Conservation (phyloP, 2,797 vertebrate species). For the Pampus argenteus region DNA sequence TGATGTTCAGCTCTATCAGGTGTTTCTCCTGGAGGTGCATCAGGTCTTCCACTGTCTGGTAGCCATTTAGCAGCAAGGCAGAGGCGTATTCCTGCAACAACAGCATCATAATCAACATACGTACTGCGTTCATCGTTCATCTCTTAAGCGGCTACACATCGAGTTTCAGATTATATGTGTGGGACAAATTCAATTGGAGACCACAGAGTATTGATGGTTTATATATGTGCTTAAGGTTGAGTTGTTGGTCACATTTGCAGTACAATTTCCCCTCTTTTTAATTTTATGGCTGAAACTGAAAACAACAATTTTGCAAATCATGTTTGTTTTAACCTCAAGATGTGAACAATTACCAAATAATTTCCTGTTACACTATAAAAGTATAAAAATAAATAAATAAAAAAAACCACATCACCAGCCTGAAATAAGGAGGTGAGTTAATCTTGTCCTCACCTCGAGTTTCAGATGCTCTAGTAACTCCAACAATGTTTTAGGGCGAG, state of each 20-base stretch:
- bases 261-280: neutral
- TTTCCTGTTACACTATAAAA: neutral
- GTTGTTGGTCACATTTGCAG: neutral
- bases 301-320: no score
- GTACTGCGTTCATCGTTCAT: neutral
- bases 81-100: slow-evolving; percentile 91
- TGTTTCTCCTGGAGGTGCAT: slow-evolving; percentile 93
- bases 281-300: neutral
- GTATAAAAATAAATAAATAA: no score
- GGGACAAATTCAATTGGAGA: neutral
- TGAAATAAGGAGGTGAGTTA: no score
- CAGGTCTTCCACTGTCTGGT: slow-evolving; percentile 94
- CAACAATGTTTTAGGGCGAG: slow-evolving; percentile 88
- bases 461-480: slow-evolving; percentile 91
- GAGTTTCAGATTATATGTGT: neutral
- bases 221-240: neutral
- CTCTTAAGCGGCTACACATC: neutral
- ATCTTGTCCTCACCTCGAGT: slow-evolving; percentile 88
- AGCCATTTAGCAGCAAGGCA: slow-evolving; percentile 93
- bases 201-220: neutral
- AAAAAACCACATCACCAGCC: no score
- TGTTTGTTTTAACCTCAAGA: neutral
- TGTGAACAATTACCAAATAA: neutral
- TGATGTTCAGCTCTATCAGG: slow-evolving; percentile 94
- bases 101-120: neutral